These are phyloP conservation scores for Callitettix versicolor DNA, from an alignment of 1,140 invertebrate genomes.

Conservation along the genomic window DNA sequence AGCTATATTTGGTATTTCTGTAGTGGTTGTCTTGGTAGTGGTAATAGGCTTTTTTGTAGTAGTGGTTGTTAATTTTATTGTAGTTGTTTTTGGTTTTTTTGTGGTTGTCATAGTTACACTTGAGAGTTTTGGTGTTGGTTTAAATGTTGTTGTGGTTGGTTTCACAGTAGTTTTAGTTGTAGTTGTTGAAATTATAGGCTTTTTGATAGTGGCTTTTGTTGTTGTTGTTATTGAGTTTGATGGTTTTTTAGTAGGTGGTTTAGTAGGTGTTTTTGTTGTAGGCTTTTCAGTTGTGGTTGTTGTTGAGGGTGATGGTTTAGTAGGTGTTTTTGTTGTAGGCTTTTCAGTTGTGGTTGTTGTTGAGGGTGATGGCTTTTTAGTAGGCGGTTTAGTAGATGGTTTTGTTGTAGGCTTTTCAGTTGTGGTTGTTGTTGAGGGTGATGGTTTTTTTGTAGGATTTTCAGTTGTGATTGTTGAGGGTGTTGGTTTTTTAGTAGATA, in stretches of 20 bases:
- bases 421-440: slow-evolving; percentile 11
- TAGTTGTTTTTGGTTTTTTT: slow-evolving; percentile 16
- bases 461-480: not conserved
- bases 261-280: slow-evolving; percentile 10
- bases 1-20: too few species aligned
- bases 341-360: slow-evolving; percentile 2
- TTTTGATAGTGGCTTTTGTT: slow-evolving; percentile 7
- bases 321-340: slow-evolving; percentile 10
- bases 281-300: not conserved
- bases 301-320: slow-evolving; percentile 10
- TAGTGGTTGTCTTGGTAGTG: not conserved
- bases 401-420: slow-evolving; percentile 1
- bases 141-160: slow-evolving; percentile 3
- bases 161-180: slow-evolving; percentile 2
- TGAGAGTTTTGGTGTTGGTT: slow-evolving; percentile 1
- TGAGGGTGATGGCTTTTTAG: not conserved
- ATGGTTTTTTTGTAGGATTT: slow-evolving; percentile 8
- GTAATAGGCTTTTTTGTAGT: slow-evolving; percentile 5
- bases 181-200: slow-evolving; percentile 6
- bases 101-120: slow-evolving; percentile 10
- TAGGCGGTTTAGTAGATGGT: slow-evolving; percentile 12
- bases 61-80: slow-evolving; percentile 11
- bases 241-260: slow-evolving; percentile 6
- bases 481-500: slow-evolving; percentile 6
- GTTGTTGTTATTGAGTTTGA: not conserved